These are phyloP conservation scores for Festucalex cinctus DNA, from an alignment of 2,113 vertebrate species.

Conservation along the genomic window DNA sequence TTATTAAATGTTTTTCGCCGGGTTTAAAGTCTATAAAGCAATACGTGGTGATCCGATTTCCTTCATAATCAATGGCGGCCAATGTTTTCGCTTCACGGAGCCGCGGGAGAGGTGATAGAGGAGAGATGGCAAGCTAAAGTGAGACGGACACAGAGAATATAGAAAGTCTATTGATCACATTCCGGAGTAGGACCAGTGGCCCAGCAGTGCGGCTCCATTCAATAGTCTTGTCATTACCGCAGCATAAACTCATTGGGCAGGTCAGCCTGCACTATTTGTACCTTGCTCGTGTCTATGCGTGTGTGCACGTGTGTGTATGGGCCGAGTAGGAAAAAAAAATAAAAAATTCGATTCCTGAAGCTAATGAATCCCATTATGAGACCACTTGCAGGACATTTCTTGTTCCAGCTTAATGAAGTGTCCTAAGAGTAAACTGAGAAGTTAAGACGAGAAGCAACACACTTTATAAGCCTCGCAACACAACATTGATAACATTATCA, in stretches of 20 bases:
- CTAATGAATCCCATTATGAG: constrained; percentile 68
- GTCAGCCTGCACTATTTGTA: constrained; percentile 52
- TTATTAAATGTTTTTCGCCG: background rate
- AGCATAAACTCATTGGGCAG: constrained; percentile 56
- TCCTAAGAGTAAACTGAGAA: constrained; percentile 30
- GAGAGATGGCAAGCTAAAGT: background rate
- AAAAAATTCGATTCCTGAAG: constrained; percentile 55
- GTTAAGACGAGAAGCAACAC: constrained; percentile 28
- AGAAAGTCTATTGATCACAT: constrained; percentile 62
- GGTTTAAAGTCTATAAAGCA: background rate
- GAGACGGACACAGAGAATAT: constrained; percentile 6
- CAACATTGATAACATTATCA: constrained; percentile 18
- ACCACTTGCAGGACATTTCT: constrained; percentile 52
- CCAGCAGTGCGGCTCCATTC: constrained; percentile 64
- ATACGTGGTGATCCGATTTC: constrained; percentile 2
- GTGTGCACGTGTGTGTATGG: background rate
- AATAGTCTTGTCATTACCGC: constrained; percentile 67
- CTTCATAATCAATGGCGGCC: constrained; percentile 9
- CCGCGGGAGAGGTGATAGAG: constrained; percentile 3
- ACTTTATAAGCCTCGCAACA: background rate
- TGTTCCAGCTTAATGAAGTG: constrained; percentile 64
- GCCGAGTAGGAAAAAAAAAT: too few species aligned
- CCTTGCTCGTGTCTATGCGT: background rate
- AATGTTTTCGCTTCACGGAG: constrained; percentile 7
- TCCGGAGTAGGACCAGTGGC: constrained; percentile 41